Percentiles rank a stretch among this genome's conserved stretches.
Evolutionary conservation across 2,113 vertebrate genomes (phyloP).

Genomic region (Scytalopus superciliaris): DNA sequence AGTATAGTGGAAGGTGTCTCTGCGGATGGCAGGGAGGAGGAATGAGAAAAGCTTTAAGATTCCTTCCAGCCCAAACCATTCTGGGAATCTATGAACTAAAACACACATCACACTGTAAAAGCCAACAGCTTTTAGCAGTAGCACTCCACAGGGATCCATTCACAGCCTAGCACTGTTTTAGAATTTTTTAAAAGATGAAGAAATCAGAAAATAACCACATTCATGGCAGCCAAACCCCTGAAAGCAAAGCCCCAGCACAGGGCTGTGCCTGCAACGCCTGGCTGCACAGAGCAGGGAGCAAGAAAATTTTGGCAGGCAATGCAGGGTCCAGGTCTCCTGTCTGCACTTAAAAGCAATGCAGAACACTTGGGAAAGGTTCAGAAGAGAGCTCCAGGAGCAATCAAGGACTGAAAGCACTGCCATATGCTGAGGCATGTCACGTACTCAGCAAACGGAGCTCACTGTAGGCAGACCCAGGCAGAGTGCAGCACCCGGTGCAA

Average conservation of each 20-base stretch:
- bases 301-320: not conserved
- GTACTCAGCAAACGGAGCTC: not conserved
- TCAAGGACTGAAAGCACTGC: not conserved
- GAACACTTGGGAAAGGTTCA: not conserved
- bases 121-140: not conserved
- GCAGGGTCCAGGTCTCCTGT: not conserved
- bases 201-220: not conserved
- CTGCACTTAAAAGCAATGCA: not conserved
- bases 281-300: not conserved
- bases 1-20: not conserved
- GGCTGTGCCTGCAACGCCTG: not conserved
- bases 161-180: not conserved
- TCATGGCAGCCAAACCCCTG: not conserved
- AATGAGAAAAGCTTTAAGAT: not conserved
- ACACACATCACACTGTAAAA: not conserved
- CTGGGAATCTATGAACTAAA: not conserved
- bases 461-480: not conserved
- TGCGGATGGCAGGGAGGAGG: not conserved
- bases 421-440: not conserved
- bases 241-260: fast-evolving
- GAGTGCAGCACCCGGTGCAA: not conserved
- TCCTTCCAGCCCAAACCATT: not conserved
- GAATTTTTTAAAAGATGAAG: not conserved
- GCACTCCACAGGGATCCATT: not conserved
- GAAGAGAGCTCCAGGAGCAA: not conserved